Percentiles rank a stretch among this genome's conserved stretches.
These are phyloP conservation scores for Microctenopoma lineatum DNA, from an alignment of 2,797 vertebrate genomes.

Conservation along the genomic window DNA sequence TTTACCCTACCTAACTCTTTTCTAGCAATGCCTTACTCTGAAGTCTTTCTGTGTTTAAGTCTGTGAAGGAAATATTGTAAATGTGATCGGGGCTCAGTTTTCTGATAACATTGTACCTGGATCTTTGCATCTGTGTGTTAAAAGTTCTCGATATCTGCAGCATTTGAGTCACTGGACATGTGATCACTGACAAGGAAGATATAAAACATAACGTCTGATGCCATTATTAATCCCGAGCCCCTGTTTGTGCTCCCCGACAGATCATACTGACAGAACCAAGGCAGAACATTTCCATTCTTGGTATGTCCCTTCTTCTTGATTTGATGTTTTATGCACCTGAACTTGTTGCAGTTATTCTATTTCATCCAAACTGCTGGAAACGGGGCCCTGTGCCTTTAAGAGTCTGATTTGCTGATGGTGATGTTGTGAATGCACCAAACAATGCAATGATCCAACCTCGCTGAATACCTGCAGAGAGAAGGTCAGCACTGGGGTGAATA, in stretches of 20 bases:
- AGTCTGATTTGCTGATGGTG: conserved; percentile 65
- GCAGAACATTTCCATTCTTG: conserved; percentile 86
- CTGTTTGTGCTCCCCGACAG: conserved; percentile 75
- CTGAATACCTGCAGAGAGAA: conserved; percentile 23
- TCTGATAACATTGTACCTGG: background rate
- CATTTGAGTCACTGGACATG: no score
- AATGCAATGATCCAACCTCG: conserved; percentile 52
- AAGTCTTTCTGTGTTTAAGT: no score
- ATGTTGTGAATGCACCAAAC: conserved; percentile 60
- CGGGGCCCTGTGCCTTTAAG: conserved; percentile 58
- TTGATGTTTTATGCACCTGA: background rate
- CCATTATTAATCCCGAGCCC: no score
- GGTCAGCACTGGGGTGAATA: conserved; percentile 34
- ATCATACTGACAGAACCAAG: conserved; percentile 88
- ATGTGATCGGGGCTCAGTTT: background rate
- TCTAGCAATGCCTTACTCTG: no score
- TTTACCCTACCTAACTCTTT: no score
- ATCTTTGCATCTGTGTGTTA: no score
- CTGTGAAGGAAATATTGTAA: background rate
- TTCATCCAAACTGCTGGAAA: conserved; percentile 17
- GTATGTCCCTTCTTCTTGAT: conserved; percentile 66
- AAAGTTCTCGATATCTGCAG: no score
- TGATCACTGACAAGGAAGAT: no score
- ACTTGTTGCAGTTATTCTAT: conserved; percentile 1
- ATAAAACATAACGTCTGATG: no score